These are phyloP conservation scores for Brachyalestes nurse DNA, from an alignment of 2,797 vertebrate species.

Conservation along the genomic window DNA sequence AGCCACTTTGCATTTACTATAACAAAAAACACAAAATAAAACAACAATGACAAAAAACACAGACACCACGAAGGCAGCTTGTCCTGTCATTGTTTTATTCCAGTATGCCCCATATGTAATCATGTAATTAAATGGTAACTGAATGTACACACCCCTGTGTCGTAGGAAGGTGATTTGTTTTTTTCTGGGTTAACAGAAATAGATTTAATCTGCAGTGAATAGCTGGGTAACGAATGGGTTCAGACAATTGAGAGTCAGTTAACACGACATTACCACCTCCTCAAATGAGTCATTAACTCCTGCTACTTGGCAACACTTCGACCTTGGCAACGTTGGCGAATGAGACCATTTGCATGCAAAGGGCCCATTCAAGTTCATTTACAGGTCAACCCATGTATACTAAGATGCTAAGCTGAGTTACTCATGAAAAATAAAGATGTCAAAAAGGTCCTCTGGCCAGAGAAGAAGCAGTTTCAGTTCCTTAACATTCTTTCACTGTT, in stretches of 20 bases:
- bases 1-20: neutral
- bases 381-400: neutral
- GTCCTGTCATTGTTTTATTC: neutral
- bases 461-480: too few relatives aligned
- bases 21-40: too few relatives aligned
- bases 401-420: too few relatives aligned
- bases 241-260: neutral
- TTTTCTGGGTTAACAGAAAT: neutral
- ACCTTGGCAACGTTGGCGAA: neutral
- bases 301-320: neutral
- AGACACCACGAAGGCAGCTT: neutral
- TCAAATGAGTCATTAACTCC: neutral
- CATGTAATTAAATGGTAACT: neutral
- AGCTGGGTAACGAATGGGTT: neutral
- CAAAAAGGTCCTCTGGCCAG: too few relatives aligned
- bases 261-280: neutral
- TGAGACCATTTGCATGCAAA: neutral
- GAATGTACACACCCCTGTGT: neutral
- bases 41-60: neutral
- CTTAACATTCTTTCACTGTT: too few relatives aligned
- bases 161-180: neutral
- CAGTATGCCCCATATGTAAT: neutral
- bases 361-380: neutral
- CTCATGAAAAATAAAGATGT: too few relatives aligned
- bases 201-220: neutral